Base-by-base conservation (phyloP, 2,113 vertebrate species). In the Dinomys branickii region DNA sequence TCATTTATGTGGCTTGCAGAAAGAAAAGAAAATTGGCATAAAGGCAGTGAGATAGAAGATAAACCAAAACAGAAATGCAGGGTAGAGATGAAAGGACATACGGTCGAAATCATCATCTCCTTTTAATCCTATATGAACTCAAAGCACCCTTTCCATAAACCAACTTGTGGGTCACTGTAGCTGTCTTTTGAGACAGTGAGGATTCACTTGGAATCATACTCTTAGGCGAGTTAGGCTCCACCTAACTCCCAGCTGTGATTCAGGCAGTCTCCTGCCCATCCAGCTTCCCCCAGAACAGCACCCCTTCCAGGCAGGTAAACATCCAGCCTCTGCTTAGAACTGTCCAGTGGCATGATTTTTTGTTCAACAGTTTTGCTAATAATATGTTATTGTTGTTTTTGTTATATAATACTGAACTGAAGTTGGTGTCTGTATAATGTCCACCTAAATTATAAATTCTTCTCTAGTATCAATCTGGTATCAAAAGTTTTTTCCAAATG, bases 41-140 rank as follows among this genome's bases (percentile, higher is more conserved):
- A 94, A 91, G 94, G 94, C 75, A 19, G 22, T 52, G n/a, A 85
- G 61, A 67, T 4, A 63, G 89, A 85, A 95, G 63, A 81, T 67
- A 80, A 69, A 38, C 63, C 77, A 71, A 83, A 84, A 71, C 44
- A 91, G 83, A 92, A 95, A 56, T 59, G 41, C 80, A 19, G 50
- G 30, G 7, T 73, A 58, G 83, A 92, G 84, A 95, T 85, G 91
- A 95, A 89, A 96, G 94, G 92, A 77, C 93, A 22, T 54, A 38
- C 94, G 90, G 41, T 52, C 61, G 41, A 78, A 61, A 93, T 59
- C 50, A 63, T 65, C 69, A 61, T 75, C 41, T 88, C 61, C 80
- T 82, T 91, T 93, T 88, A 44, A 10, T 63, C 33, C 16, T 84
- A 9, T 14, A 9, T 58, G 58, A 90, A 90, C 91, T 89, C 91